A percentile compares a stretch with the other conserved stretches of the same genome.
phyloP scores from a whole-genome alignment of 2,797 vertebrate genomes.

The Danio albolineatus region DNA sequence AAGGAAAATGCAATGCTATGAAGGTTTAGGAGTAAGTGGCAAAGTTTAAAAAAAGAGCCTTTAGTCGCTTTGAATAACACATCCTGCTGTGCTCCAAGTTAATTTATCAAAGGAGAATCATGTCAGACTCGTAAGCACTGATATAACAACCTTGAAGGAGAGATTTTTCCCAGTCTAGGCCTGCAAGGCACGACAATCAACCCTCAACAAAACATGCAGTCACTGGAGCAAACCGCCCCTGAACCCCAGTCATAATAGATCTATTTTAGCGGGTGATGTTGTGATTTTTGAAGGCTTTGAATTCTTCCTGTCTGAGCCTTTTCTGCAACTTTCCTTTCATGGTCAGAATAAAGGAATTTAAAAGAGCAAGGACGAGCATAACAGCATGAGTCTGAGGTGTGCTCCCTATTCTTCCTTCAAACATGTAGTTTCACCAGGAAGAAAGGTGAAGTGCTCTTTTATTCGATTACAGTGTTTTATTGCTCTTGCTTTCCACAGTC shows the following conservation, averaged over 20 bases:
- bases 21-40: neutral
- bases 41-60: neutral
- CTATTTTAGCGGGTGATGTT: slow-evolving; percentile 30
- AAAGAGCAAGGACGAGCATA: slow-evolving; percentile 39
- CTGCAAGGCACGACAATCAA: slow-evolving; percentile 5
- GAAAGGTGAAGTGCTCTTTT: slow-evolving; percentile 57
- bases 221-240: slow-evolving; percentile 23
- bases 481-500: neutral
- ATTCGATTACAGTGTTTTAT: slow-evolving; percentile 41
- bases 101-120: neutral
- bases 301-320: slow-evolving; percentile 33
- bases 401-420: slow-evolving; percentile 33
- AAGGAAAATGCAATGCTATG: neutral
- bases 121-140: neutral
- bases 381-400: slow-evolving; percentile 28
- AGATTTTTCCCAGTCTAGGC: neutral
- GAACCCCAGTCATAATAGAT: slow-evolving; percentile 2
- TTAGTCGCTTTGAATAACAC: neutral
- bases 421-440: slow-evolving; percentile 48
- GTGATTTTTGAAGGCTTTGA: slow-evolving; percentile 32
- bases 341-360: slow-evolving; percentile 30
- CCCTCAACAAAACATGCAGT: slow-evolving; percentile 19
- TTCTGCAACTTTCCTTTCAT: slow-evolving; percentile 38
- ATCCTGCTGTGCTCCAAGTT: neutral
- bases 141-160: neutral